Evolutionary conservation across 2,113 vertebrate genomes (phyloP), one percentile per base, ranked within the genome.

Genomic region (Bombycilla garrulus): DNA sequence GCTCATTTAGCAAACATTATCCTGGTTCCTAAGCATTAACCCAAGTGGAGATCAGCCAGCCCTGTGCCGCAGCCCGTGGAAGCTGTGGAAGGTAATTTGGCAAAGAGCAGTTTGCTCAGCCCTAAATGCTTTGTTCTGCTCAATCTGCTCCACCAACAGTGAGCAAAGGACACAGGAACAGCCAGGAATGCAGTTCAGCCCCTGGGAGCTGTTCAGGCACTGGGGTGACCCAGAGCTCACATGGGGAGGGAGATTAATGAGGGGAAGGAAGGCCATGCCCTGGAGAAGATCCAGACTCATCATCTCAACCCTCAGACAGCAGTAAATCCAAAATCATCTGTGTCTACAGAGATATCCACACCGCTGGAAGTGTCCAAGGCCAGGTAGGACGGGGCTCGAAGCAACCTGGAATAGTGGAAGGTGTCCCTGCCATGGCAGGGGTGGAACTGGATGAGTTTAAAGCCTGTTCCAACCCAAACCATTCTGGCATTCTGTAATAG

Each of bases 311-410:
- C 31, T 64, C 67, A 70, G 45, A n/a, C 51, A 42, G 48, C 53
- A 86, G 8, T 5, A 22, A 89, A 15, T 42, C 58, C 65, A 47
- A 79, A 87, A 51, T 33, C 40, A 40, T 10, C 13, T 10, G 45
- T 44, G 24, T 8, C 64, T 29, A 2, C 58, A 62, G 69, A 56
- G 80, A 38, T 5, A 45, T 15, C 45, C 69, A 53, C 69, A 53
- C 1, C 38, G 38, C n/a, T 40, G 61, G 26, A 0, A 17, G 53
- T 29, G 38, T 3, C 45, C 70, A 15, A 18, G n/a, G 33, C 33
- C 38, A 12, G 53, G 12, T 0, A 5, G 61, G 61, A 67, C 0
- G 0, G 28, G 24, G 28, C 20, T 67, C 21, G 45, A 2, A 53
- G n/a, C 33, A 38, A 1, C 13, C 40, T 60, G 45, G 51, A 28